Percentiles rank a stretch among this genome's conserved stretches.
Conservation (phyloP, 2,888 invertebrate species). For the Hyppa rectilinea region DNA sequence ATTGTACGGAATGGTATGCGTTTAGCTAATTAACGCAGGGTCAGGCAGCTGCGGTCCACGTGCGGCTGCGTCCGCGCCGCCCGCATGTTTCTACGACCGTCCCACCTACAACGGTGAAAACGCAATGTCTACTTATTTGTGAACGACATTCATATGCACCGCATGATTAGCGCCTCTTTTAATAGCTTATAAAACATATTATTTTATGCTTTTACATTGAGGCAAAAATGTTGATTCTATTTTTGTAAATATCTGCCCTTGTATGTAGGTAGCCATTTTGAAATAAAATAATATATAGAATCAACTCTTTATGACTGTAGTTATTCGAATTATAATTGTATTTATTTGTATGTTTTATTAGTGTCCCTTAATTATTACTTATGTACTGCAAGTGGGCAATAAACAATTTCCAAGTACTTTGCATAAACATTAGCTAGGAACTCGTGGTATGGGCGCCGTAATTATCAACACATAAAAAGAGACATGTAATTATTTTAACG, state of each 20-base stretch:
- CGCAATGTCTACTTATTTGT: slow-evolving; percentile 45
- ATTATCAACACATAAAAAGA: slow-evolving; percentile 63
- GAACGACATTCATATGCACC: slow-evolving; percentile 38
- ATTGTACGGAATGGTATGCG: slow-evolving; percentile 84
- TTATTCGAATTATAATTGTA: slow-evolving; percentile 17
- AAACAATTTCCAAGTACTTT: slow-evolving; percentile 50
- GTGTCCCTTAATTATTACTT: slow-evolving; percentile 45
- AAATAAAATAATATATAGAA: slow-evolving; percentile 22
- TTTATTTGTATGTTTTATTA: slow-evolving; percentile 44
- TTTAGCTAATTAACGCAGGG: slow-evolving; percentile 85
- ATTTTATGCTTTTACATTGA: background rate
- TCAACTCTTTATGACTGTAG: slow-evolving; percentile 4
- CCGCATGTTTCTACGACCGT: slow-evolving; percentile 37
- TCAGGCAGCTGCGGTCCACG: slow-evolving; percentile 84
- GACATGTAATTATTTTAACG: slow-evolving; percentile 63
- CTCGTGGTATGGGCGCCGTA: slow-evolving; percentile 37
- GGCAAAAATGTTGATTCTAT: background rate
- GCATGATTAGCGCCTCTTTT: slow-evolving; percentile 19
- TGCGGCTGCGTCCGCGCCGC: slow-evolving; percentile 68
- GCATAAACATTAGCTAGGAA: slow-evolving; percentile 41
- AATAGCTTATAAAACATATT: background rate
- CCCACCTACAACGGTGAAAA: slow-evolving; percentile 48
- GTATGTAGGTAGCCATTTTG: background rate
- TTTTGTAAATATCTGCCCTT: slow-evolving; percentile 1
- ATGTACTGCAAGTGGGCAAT: slow-evolving; percentile 38